Base-by-base conservation (phyloP, 2,888 invertebrate genomes). In the Griposia aprilina region DNA sequence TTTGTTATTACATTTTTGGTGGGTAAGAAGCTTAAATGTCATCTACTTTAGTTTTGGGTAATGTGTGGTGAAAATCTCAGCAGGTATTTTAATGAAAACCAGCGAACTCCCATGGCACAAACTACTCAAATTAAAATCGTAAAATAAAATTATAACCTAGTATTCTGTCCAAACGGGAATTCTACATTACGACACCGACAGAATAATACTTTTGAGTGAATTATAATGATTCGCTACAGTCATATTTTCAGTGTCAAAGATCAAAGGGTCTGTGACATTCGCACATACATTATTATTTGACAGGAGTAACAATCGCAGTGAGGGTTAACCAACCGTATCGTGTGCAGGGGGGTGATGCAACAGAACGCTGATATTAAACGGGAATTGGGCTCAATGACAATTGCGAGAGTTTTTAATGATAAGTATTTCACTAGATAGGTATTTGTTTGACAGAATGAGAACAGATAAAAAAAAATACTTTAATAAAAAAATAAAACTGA, bases 211-310 rank as follows among this genome's bases (percentile, higher is more conserved):
- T 57, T 30, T 50, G 30, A 67, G 57, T 76, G 36, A 60, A 55
- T 79, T 45, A 75, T 67, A 67, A 77, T 74, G 50, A 74, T 76
- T 79, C 63, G 72, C 17, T 67, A 67, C 60, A n/a, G n/a, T n/a
- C n/a, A 73, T 68, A 81, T 88, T 85, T 83, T 57, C 81, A 83
- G 81, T 90, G 86, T 84, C 85, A 81, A 87, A 91, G 91, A 92
- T 93, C 91, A 93, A 92, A 93, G 90, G 85, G 87, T 71, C 78
- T 77, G 73, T 76, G 69, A 70, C 67, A 69, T 85, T 67, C 55
- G 63, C 63, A 62, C 50, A 67, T 76, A 57, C 50, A 82, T 71
- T 76, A 81, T 71, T 70, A 76, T 70, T 76, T 75, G 66, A 63
- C 71, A 81, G 48, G 23, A 67, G 66, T 82, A 57, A 76, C 82